Evolutionary conservation across 2,888 invertebrate species (phyloP).

Genomic region (Cotesia congregata): DNA sequence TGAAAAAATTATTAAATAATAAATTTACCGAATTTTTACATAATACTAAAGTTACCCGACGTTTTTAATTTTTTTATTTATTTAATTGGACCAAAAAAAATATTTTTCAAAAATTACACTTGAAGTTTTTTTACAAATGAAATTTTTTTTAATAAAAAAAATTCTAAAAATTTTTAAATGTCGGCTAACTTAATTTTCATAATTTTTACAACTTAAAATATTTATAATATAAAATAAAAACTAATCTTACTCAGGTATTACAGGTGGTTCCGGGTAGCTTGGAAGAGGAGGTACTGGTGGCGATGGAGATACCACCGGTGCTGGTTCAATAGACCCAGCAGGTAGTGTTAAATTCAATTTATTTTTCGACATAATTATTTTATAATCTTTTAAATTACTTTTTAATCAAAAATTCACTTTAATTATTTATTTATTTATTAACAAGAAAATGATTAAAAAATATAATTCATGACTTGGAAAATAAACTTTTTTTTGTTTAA

Average conservation of each 20-base stretch:
- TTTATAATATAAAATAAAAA: too few relatives aligned
- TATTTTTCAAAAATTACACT: too few relatives aligned
- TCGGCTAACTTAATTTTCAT: too few relatives aligned
- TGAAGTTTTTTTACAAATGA: too few relatives aligned
- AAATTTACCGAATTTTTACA: not conserved
- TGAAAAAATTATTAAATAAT: slow-evolving; percentile 45
- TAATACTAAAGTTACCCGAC: too few relatives aligned
- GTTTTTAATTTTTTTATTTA: too few relatives aligned
- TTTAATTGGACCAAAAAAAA: too few relatives aligned
- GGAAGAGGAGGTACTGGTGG: slow-evolving; percentile 73
- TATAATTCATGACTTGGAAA: not conserved
- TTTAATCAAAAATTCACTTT: not conserved
- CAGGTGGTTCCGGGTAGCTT: slow-evolving; percentile 64
- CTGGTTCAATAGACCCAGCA: slow-evolving; percentile 88
- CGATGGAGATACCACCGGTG: slow-evolving; percentile 72
- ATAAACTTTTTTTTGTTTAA: not conserved
- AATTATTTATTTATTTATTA: not conserved
- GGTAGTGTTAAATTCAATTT: slow-evolving; percentile 92
- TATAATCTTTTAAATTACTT: not conserved
- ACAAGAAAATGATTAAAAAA: not conserved
- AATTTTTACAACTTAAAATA: too few relatives aligned
- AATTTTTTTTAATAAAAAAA: too few relatives aligned
- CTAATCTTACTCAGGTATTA: slow-evolving; percentile 66
- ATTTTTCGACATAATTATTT: slow-evolving; percentile 85
- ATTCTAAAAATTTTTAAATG: too few relatives aligned